Evolutionary conservation across 2,797 vertebrate genomes (phyloP).

Genomic region (Steatocranus sp.): DNA sequence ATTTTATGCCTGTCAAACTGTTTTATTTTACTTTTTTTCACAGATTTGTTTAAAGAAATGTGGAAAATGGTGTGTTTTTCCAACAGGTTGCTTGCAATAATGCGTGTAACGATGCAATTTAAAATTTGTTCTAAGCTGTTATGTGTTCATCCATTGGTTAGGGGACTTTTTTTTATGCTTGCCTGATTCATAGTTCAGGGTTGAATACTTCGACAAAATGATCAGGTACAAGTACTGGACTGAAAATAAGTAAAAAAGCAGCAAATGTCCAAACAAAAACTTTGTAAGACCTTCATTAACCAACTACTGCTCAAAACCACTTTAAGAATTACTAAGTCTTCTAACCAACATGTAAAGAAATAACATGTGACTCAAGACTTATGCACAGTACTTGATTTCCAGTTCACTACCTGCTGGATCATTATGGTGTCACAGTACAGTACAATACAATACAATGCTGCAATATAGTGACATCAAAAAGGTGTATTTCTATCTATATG

Average conservation of each 20-base stretch:
- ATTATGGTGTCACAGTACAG: fast-evolving
- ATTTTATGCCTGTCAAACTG: neutral
- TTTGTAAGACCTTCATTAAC: neutral
- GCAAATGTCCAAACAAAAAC: neutral
- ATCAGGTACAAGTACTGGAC: neutral
- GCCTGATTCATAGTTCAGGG: neutral
- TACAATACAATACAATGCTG: neutral
- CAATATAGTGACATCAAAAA: neutral
- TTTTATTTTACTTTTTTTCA: fast-evolving
- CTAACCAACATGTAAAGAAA: neutral
- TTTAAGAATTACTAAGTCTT: fast-evolving
- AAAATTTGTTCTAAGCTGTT: neutral
- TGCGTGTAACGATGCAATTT: neutral
- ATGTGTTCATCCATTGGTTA: neutral
- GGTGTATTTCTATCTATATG: neutral
- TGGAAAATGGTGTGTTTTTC: neutral
- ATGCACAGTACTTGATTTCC: neutral
- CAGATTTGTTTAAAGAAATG: neutral
- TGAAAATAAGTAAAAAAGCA: neutral
- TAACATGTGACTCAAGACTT: neutral
- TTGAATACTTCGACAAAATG: neutral
- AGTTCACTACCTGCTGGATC: neutral
- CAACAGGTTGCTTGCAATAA: neutral
- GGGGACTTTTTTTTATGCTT: neutral
- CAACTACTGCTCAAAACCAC: neutral